Conservation (phyloP, 1,140 invertebrate species). For the Papilio polyxenes region DNA sequence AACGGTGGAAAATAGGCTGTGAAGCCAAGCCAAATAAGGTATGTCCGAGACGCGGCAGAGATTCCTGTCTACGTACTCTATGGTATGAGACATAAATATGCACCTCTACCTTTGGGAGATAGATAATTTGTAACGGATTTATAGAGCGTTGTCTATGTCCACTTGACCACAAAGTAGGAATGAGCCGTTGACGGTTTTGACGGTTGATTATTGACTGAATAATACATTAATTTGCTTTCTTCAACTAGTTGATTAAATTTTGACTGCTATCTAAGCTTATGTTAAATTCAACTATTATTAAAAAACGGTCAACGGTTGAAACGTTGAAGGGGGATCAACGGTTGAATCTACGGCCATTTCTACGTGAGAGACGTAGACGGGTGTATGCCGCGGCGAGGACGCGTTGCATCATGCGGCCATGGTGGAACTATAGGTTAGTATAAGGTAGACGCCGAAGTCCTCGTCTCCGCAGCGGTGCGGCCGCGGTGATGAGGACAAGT, state of each 20-base stretch:
- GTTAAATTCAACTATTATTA: too few species aligned
- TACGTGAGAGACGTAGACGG: not conserved
- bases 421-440: slow-evolving; percentile 69
- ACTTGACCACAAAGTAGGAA: too few species aligned
- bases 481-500: slow-evolving; percentile 61
- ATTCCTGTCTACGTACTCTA: not conserved
- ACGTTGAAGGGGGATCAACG: too few species aligned
- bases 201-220: too few species aligned
- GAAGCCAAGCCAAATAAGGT: slow-evolving; percentile 69
- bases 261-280: too few species aligned
- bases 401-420: slow-evolving; percentile 78
- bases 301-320: too few species aligned
- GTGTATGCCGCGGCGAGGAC: slow-evolving; percentile 51
- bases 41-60: slow-evolving; percentile 51
- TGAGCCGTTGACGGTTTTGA: too few species aligned
- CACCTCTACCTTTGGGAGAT: not conserved
- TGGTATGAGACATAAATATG: not conserved
- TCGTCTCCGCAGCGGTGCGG: slow-evolving; percentile 38
- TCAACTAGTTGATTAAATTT: too few species aligned
- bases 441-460: slow-evolving; percentile 54
- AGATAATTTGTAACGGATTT: slow-evolving; percentile 33
- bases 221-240: too few species aligned
- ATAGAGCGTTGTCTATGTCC: not conserved
- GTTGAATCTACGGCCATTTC: too few species aligned
- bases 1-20: slow-evolving; percentile 56